phyloP scores from a whole-genome alignment of 2,113 vertebrate species.

The Gambusia holbrooki region DNA sequence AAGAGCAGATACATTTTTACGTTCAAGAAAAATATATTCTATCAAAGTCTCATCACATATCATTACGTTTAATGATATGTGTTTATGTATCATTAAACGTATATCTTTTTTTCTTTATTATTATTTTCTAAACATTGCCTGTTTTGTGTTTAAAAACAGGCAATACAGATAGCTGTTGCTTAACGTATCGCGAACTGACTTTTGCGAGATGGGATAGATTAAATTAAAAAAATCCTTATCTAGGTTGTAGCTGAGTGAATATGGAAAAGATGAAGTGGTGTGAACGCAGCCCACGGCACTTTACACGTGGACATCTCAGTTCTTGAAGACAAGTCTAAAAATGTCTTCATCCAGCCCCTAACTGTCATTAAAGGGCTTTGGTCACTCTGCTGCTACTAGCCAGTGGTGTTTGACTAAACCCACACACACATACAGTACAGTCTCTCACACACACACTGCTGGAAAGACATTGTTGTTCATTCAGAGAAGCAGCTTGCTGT shows the following conservation, averaged over 20 bases:
- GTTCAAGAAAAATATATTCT: too few species aligned
- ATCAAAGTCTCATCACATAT: too few species aligned
- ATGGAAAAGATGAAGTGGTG: neutral
- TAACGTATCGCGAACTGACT: too few species aligned
- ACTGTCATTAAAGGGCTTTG: slow-evolving; percentile 68
- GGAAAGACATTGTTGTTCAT: slow-evolving; percentile 77
- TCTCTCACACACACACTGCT: slow-evolving; percentile 50
- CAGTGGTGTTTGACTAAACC: slow-evolving; percentile 57
- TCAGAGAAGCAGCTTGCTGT: slow-evolving; percentile 79
- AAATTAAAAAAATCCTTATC: too few species aligned
- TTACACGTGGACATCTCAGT: neutral
- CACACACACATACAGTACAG: slow-evolving; percentile 44
- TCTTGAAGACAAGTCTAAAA: neutral
- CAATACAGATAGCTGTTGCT: too few species aligned
- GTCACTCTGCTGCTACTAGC: slow-evolving; percentile 72
- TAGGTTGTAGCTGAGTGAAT: neutral
- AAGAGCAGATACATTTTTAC: too few species aligned
- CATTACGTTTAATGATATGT: too few species aligned
- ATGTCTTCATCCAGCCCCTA: slow-evolving; percentile 56
- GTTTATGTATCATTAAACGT: too few species aligned
- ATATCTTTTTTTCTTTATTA: too few species aligned
- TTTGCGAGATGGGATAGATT: too few species aligned
- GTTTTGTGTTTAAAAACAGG: too few species aligned
- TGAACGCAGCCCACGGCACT: neutral
- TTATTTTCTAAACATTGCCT: too few species aligned